Conservation (phyloP, 2,797 vertebrate species). For the Trachops cirrhosus region DNA sequence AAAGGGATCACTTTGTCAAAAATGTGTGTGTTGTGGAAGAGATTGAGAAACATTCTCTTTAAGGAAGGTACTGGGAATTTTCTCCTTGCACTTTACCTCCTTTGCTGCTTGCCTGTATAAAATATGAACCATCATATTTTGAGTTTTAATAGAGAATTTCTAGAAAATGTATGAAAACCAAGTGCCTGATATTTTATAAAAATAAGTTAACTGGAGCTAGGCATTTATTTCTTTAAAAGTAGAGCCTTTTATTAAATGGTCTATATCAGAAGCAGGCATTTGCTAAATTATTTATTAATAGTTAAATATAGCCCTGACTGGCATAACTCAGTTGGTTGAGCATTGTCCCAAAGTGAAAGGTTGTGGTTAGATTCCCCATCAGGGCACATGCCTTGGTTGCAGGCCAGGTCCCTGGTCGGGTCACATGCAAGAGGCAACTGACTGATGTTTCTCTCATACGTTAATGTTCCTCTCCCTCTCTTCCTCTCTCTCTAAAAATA, state of each 20-base stretch:
- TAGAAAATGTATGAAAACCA: neutral
- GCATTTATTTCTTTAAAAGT: neutral
- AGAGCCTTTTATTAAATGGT: neutral
- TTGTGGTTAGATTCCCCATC: neutral
- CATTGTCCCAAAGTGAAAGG: neutral
- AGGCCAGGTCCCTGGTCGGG: neutral
- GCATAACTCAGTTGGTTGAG: neutral
- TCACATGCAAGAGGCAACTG: neutral
- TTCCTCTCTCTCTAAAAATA: neutral
- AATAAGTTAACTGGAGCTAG: neutral
- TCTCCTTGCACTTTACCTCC: neutral
- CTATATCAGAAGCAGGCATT: conserved; percentile 3
- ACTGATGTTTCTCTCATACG: neutral
- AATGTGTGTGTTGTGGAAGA: neutral
- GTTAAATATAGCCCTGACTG: neutral
- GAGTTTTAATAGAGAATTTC: neutral
- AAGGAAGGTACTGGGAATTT: neutral
- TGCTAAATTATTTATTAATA: conserved; percentile 42
- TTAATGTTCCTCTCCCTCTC: neutral
- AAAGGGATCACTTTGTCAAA: neutral
- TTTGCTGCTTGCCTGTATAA: neutral
- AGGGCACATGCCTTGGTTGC: neutral
- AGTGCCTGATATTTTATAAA: neutral
- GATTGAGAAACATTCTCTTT: neutral
- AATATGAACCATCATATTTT: neutral